These are phyloP conservation scores for Cydia pomonella DNA, from an alignment of 1,140 invertebrate species.

Conservation along the genomic window DNA sequence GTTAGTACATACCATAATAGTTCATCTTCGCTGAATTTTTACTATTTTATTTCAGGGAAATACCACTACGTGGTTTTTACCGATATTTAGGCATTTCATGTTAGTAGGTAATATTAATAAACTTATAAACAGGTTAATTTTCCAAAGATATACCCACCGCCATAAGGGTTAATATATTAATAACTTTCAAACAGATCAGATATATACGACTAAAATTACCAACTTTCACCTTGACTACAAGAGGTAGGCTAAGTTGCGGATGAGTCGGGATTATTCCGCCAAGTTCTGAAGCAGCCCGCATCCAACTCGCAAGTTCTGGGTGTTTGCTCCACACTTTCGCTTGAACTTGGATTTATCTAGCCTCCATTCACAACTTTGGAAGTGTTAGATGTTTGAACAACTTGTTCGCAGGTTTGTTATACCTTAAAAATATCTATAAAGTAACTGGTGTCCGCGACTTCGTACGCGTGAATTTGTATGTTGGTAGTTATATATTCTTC, in stretches of 20 bases:
- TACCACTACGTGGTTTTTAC: too few species aligned
- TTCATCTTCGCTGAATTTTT: too few species aligned
- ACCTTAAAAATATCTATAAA: background rate
- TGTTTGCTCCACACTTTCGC: constrained; percentile 32
- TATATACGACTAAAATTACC: background rate
- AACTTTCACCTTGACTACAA: background rate
- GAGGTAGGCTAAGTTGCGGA: background rate
- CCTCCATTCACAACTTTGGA: constrained; percentile 13
- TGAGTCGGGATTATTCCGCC: background rate
- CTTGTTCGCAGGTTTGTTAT: background rate
- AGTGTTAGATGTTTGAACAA: background rate
- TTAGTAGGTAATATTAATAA: too few species aligned
- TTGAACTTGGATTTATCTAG: background rate
- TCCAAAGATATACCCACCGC: too few species aligned
- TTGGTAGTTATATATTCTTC: too few species aligned
- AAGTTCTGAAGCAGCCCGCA: constrained; percentile 26
- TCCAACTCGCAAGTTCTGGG: constrained; percentile 7
- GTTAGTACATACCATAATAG: too few species aligned
- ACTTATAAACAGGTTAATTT: background rate
- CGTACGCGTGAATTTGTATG: too few species aligned
- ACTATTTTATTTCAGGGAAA: too few species aligned
- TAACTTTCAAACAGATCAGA: too few species aligned
- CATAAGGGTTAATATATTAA: too few species aligned
- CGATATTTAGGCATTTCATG: too few species aligned
- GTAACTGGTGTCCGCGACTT: too few species aligned